phyloP scores from a whole-genome alignment of 2,113 vertebrate genomes.

The Phocoena phocoena region DNA sequence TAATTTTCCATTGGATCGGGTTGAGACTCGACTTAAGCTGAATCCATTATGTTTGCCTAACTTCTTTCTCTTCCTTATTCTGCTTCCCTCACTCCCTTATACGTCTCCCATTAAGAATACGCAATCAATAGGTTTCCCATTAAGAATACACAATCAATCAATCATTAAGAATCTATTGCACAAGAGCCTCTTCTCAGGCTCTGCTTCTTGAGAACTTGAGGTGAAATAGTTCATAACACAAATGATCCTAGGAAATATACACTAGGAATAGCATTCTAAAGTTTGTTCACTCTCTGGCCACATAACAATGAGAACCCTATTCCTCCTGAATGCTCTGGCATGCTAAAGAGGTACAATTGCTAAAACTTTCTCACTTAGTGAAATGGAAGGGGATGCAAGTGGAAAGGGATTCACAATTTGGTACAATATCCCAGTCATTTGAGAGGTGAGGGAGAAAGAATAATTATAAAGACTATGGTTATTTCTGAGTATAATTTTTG shows the following conservation, averaged over 20 bases:
- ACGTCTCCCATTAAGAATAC: neutral
- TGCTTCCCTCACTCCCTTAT: neutral
- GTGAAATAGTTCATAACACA: neutral
- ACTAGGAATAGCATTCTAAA: neutral
- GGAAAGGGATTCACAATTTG: neutral
- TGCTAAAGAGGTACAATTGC: neutral
- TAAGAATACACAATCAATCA: neutral
- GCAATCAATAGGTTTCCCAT: neutral
- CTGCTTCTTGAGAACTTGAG: neutral
- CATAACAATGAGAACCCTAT: neutral
- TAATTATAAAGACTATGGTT: neutral
- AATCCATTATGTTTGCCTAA: neutral
- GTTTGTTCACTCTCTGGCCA: neutral
- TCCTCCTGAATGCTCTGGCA: neutral
- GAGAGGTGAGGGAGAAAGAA: neutral
- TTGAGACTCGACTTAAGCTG: neutral
- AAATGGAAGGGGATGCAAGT: neutral
- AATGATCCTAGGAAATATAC: neutral
- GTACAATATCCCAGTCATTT: neutral
- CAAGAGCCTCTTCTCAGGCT: neutral
- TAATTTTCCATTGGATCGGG: neutral
- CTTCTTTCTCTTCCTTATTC: neutral
- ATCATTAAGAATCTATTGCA: neutral
- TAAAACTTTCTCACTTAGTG: neutral
- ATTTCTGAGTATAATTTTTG: neutral